Evolutionary conservation across 2,888 invertebrate genomes (phyloP), one percentile per base, ranked within the genome.

Genomic region (Hirtodrosophila confusa): DNA sequence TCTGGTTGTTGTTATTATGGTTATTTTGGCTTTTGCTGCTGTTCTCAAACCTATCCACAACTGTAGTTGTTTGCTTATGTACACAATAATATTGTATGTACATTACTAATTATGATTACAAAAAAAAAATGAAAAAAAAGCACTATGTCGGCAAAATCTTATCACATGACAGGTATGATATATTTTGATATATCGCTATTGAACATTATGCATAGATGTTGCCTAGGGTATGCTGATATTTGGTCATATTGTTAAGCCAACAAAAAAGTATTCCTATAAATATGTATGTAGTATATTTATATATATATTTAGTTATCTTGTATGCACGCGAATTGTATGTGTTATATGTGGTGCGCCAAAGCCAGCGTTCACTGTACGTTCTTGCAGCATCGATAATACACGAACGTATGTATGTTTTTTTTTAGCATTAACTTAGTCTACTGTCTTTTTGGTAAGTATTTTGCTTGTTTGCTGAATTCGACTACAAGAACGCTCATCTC

Each of bases 381-480:
- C 1, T 27, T 27, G 27, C 27, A 27, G 12, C 40, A 43, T 40
- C 11, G 17, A 0, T 31, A 31, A 4, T 6, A 31, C 6, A 7
- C 3, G 31, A 31, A 31, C 3, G 1, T 31, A 31, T 8, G 7
- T 31, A 31, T 31, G 31, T 31, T 1, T 8, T 41, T 23, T 35
- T 61, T 65, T 51, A 71, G 61, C 62, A 53, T 67, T 60, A 56
- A 56, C 84, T 86, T 74, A 86, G 62, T 51, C 76, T 87, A 80
- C 68, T 86, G 88, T 85, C 88, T 87, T 86, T 87, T 88, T 88
- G 86, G 88, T 86, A 86, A 82, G 74, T 77, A 86, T 75, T 78
- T 65, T 66, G 55, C 56, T 40, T 75, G 58, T 41, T 65, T 66
- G 64, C 57, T 80, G 48, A 57, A 74, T 66, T 68, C 66, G 76